These are phyloP conservation scores for Sparus aurata DNA, from an alignment of 2,797 vertebrate genomes.

Conservation along the genomic window DNA sequence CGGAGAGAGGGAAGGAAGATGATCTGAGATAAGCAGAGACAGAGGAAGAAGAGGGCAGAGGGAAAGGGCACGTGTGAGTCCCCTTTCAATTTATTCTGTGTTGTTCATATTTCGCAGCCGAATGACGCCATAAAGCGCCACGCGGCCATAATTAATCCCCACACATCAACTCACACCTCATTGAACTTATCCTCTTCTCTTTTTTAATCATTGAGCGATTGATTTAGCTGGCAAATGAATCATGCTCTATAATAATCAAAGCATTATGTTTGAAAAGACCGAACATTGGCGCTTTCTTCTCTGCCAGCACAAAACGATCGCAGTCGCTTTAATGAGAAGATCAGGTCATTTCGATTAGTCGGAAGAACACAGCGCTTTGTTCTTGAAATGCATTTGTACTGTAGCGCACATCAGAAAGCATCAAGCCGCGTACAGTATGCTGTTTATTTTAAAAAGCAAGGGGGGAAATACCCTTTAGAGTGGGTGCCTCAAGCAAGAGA, in stretches of 20 bases:
- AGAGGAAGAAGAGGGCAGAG: constrained; percentile 52
- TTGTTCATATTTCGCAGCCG: constrained; percentile 46
- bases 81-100: constrained; percentile 55
- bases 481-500: constrained; percentile 53
- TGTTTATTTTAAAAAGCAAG: constrained; percentile 50
- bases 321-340: constrained; percentile 62
- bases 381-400: not conserved
- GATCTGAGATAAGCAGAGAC: constrained; percentile 57
- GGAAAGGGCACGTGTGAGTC: constrained; percentile 50
- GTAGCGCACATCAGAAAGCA: constrained; percentile 24
- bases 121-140: constrained; percentile 48
- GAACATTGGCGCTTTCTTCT: constrained; percentile 3
- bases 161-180: constrained; percentile 47
- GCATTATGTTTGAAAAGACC: constrained; percentile 34
- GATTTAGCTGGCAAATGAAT: constrained; percentile 49
- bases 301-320: constrained; percentile 62
- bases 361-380: constrained; percentile 32
- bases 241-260: constrained; percentile 33
- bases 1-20: constrained; percentile 40
- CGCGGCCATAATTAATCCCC: constrained; percentile 60
- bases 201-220: constrained; percentile 59
- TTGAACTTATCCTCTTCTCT: constrained; percentile 37
- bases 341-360: constrained; percentile 51
- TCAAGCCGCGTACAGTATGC: constrained; percentile 17
- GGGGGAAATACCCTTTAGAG: constrained; percentile 57